Evolutionary conservation across 2,797 vertebrate species (phyloP), one percentile per base, ranked within the genome.

Genomic region (Pipistrellus nathusii): DNA sequence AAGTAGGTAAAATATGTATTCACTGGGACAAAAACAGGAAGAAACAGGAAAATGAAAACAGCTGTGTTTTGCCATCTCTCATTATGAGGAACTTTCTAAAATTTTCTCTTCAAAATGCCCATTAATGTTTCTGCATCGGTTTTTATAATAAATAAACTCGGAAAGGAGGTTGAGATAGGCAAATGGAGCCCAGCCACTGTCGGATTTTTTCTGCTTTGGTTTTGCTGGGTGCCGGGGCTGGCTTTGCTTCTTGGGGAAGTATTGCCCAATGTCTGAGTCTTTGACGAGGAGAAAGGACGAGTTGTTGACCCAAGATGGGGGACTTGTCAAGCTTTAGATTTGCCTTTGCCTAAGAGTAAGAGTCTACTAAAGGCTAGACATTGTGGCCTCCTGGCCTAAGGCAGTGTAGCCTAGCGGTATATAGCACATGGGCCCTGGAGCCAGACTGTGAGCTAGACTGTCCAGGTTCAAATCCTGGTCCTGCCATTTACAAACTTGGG

Each of bases 1-100:
- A 84, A 30, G n/a, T 5, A 57, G 69, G 46, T 80, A 27, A 91
- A 95, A 80, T 66, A 71, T 4, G 21, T 48, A 48, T 35, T 86
- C 76, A 21, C 83, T 38, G 38, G 3, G 38, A 80, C 85, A 72
- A 32, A 93, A 87, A 46, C 32, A 4, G 88, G 91, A 62, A 84
- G 76, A 85, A 80, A 77, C 21, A 21, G 41, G 32, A 77, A 93
- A 90, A 75, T 48, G 38, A 78, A 46, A 64, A 75, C 80, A 86
- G 83, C 88, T 91, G 76, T 80, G 82, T 93, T 93, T 81, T 48
- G 55, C 32, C 55, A 51, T 38, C 93, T 92, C 48, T 55, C 30
- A 73, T 87, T 53, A 59, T 9, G 66, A 73, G 62, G 46, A 72
- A 62, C 71, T 57, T 88, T 48, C 9, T 15, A 80, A 92, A 41